Evolutionary conservation across 2,113 vertebrate genomes (phyloP).

Genomic region (Syngnathus scovelli): DNA sequence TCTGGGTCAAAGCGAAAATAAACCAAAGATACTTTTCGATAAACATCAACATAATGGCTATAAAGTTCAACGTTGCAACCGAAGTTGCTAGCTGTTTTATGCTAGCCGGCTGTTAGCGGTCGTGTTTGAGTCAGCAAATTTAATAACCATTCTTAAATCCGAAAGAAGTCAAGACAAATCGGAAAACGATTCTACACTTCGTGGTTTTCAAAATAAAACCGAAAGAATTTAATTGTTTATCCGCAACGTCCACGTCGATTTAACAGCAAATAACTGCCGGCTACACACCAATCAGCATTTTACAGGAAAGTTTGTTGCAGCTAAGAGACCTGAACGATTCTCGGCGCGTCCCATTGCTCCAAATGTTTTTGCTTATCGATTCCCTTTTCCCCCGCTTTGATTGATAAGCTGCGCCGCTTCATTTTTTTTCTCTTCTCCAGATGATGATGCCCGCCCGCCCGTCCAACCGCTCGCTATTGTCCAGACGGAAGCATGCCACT

Average conservation of each 20-base stretch:
- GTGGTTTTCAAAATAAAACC: not conserved
- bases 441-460: too few relatives aligned
- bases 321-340: conserved; percentile 3
- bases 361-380: conserved; percentile 49
- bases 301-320: not conserved
- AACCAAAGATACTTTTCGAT: too few relatives aligned
- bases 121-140: too few relatives aligned
- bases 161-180: too few relatives aligned
- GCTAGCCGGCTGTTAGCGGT: too few relatives aligned
- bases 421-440: conserved; percentile 25
- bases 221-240: not conserved
- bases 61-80: too few relatives aligned
- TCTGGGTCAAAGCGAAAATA: too few relatives aligned
- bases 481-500: conserved; percentile 59
- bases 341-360: conserved; percentile 32
- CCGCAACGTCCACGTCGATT: not conserved
- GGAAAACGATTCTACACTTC: too few relatives aligned
- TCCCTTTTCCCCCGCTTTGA: conserved; percentile 33
- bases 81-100: too few relatives aligned
- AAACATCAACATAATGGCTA: too few relatives aligned
- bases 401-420: conserved; percentile 47
- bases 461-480: conserved; percentile 27
- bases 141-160: too few relatives aligned
- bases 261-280: not conserved
- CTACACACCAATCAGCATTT: not conserved